Evolutionary conservation across 2,113 vertebrate species (phyloP).

Genomic region (Chamaea fasciata): DNA sequence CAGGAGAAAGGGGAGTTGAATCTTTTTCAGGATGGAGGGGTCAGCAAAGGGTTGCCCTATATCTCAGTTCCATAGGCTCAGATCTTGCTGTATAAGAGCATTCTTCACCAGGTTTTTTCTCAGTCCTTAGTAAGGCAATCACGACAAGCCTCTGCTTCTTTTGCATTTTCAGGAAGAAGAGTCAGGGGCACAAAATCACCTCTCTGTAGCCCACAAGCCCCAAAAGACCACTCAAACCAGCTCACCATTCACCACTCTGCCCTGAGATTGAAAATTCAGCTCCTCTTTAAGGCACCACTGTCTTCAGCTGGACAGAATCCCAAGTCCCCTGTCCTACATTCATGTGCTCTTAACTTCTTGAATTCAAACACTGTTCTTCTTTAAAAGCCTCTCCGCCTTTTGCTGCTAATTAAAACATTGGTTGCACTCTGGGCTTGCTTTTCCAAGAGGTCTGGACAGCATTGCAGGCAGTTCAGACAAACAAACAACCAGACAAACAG

Average conservation of each 20-base stretch:
- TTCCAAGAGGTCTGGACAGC: slow-evolving; percentile 48
- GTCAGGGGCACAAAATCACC: not conserved
- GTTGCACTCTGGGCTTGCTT: slow-evolving; percentile 25
- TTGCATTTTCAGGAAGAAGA: not conserved
- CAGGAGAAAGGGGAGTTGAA: not conserved
- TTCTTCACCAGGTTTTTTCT: not conserved
- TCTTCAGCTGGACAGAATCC: not conserved
- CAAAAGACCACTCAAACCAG: not conserved
- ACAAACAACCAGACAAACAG: slow-evolving; percentile 34
- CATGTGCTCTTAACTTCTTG: not conserved
- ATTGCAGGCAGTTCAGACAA: slow-evolving; percentile 44
- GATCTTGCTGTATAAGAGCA: not conserved
- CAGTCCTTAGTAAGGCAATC: not conserved
- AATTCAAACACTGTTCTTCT: not conserved
- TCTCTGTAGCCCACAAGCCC: not conserved
- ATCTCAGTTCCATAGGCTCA: not conserved
- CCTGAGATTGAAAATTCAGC: not conserved
- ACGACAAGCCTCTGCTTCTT: not conserved
- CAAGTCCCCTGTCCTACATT: not conserved
- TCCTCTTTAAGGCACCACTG: not conserved
- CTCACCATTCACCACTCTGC: not conserved
- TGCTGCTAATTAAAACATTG: slow-evolving; percentile 37
- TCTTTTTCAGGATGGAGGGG: not conserved
- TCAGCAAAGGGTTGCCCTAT: not conserved
- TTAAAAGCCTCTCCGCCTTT: not conserved